Conservation (phyloP, 1,140 invertebrate genomes). For the Diorhabda sublineata region DNA sequence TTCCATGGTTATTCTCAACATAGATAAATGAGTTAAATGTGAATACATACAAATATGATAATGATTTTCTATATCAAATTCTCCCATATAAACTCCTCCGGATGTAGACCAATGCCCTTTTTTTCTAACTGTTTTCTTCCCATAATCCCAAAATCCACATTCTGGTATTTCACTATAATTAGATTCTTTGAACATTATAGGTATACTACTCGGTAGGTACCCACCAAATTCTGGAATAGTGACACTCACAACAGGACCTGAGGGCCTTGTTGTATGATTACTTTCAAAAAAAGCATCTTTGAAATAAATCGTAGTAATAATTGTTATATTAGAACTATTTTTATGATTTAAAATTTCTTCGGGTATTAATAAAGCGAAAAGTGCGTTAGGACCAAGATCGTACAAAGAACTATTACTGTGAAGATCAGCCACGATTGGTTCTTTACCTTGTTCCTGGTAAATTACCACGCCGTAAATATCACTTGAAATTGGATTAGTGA, state of each 20-base stretch:
- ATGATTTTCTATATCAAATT: slow-evolving; percentile 36
- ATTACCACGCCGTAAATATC: slow-evolving; percentile 58
- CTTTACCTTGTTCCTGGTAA: slow-evolving; percentile 27
- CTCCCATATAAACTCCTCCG: slow-evolving; percentile 28
- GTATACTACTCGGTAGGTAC: slow-evolving; percentile 50
- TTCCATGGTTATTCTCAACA: slow-evolving; percentile 45
- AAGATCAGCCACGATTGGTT: slow-evolving; percentile 45
- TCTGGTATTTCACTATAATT: slow-evolving; percentile 26
- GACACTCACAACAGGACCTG: slow-evolving; percentile 52
- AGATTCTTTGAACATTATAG: slow-evolving; percentile 49
- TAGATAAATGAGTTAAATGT: slow-evolving; percentile 59
- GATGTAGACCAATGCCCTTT: slow-evolving; percentile 47
- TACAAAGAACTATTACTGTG: slow-evolving; percentile 47
- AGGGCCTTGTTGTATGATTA: slow-evolving; percentile 32
- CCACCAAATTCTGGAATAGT: slow-evolving; percentile 52
- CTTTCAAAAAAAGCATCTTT: slow-evolving; percentile 56
- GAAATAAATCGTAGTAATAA: slow-evolving; percentile 53
- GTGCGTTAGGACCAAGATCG: slow-evolving; percentile 48
- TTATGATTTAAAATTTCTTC: slow-evolving; percentile 27
- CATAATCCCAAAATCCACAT: slow-evolving; percentile 60
- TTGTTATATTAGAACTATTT: slow-evolving; percentile 17
- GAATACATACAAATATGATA: slow-evolving; percentile 53
- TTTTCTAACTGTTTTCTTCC: slow-evolving; percentile 21
- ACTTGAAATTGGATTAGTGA: slow-evolving; percentile 51
- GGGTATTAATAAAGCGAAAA: slow-evolving; percentile 54